Evolutionary conservation across 2,888 invertebrate genomes (phyloP).

Genomic region (Leptarthrus brevirostris): DNA sequence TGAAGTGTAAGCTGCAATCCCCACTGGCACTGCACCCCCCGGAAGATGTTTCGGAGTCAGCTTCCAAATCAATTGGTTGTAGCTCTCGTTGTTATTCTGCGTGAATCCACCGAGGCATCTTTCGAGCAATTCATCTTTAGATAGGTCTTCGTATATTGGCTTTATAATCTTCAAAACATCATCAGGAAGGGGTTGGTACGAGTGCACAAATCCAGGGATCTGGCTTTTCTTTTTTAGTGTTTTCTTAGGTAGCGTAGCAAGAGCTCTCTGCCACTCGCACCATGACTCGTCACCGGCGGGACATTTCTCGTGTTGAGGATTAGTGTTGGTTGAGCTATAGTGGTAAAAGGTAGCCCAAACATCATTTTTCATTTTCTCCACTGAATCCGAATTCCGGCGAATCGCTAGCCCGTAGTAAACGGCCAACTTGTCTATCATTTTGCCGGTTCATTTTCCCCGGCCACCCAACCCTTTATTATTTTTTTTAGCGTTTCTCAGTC

Average conservation of each 20-base stretch:
- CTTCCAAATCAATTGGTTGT: neutral
- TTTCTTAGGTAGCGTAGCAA: neutral
- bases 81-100: neutral
- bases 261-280: neutral
- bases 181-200: neutral
- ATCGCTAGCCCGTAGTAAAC: conserved; percentile 58
- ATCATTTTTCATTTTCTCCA: conserved; percentile 54
- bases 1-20: neutral
- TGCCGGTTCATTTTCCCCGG: conserved; percentile 49
- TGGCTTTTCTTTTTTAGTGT: neutral
- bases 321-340: conserved; percentile 48
- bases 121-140: too few species aligned
- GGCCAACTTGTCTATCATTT: conserved; percentile 50
- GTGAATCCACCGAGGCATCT: conserved; percentile 9
- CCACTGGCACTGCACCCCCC: neutral
- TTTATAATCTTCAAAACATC: neutral
- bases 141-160: neutral
- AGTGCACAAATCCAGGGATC: neutral
- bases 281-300: conserved; percentile 39
- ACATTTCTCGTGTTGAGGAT: conserved; percentile 53
- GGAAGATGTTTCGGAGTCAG: too few species aligned
- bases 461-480: conserved; percentile 23
- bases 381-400: conserved; percentile 54
- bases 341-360: conserved; percentile 49
- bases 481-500: neutral